Evolutionary conservation across 2,888 invertebrate genomes (phyloP), one percentile per base, ranked within the genome.

Genomic region (Caenorhabditis sulstoni): DNA sequence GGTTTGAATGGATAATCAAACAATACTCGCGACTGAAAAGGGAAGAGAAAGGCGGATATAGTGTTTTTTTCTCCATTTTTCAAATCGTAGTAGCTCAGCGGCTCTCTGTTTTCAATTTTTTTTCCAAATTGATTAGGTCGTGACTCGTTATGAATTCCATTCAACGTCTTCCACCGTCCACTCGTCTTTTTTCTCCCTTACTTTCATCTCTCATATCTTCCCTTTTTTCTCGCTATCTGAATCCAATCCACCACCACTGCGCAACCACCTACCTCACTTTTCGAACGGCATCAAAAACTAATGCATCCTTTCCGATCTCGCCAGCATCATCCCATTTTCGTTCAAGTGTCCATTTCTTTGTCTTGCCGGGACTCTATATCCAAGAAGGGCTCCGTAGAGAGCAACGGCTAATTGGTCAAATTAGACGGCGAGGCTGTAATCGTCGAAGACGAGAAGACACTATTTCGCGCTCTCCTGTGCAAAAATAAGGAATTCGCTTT

Each of bases 71-170:
- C 57, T 20, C 18, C 12, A 22, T 14, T 57, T 20, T 22, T 57
- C n/a, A 12, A 14, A 52, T 37, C 35, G 47, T 67, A 45, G 23
- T 35, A 39, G 35, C 49, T n/a, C 57, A 57, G 55, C 62, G 29
- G 29, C 29, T 29, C 29, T 29, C 29, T 64, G 64, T 73, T 73
- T 73, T 73, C 64, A 73, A 73, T 73, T 73, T 73, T 73, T 73
- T 29, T 29, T 29, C 7, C 73, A 73, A 73, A 73, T 73, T 73
- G 73, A 73, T 73, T 73, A 73, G 50, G 73, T 64, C 57, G 49
- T 64, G 64, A 55, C 67, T 76, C 75, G 67, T 76, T 67, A 76
- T 76, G 66, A 67, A 76, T 76, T 76, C 75, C 67, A 76, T 76
- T 76, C 75, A 75, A 75, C 75, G 59, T 55, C 66, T 74, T 55